phyloP scores from a whole-genome alignment of 2,113 vertebrate species.

The Xenopus tropicalis region DNA sequence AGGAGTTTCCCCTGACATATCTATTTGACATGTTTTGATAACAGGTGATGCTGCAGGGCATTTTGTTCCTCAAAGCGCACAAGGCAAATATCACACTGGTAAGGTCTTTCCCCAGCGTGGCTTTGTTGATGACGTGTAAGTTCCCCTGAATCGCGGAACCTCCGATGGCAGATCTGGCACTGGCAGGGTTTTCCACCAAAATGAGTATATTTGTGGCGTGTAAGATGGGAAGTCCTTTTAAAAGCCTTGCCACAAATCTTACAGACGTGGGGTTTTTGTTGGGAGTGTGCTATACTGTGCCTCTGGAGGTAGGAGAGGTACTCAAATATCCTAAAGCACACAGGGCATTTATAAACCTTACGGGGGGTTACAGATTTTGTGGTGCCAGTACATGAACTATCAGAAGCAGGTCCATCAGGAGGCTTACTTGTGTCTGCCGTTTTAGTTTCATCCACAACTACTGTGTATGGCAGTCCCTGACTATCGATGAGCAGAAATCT shows the following conservation, averaged over 20 bases:
- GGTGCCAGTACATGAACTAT: background rate
- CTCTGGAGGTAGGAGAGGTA: conserved; percentile 82
- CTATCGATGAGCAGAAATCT: conserved; percentile 57
- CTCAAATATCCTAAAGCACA: conserved; percentile 78
- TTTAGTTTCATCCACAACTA: conserved; percentile 51
- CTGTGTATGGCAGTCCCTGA: conserved; percentile 57
- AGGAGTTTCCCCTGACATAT: too few relatives aligned
- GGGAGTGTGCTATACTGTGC: conserved; percentile 82
- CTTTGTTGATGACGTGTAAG: conserved; percentile 77
- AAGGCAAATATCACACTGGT: conserved; percentile 78
- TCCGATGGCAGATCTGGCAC: conserved; percentile 75
- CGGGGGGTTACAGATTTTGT: conserved; percentile 47
- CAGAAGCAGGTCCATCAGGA: background rate
- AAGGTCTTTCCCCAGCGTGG: conserved; percentile 79
- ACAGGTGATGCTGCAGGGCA: conserved; percentile 72
- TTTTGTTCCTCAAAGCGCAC: conserved; percentile 77
- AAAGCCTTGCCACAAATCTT: conserved; percentile 81
- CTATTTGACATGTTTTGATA: conserved; percentile 66
- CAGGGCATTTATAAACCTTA: conserved; percentile 77
- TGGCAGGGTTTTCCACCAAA: conserved; percentile 76
- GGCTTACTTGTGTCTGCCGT: background rate
- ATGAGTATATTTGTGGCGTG: conserved; percentile 79
- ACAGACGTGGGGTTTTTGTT: conserved; percentile 81
- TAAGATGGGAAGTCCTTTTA: conserved; percentile 82
- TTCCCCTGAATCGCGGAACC: conserved; percentile 78